These are phyloP conservation scores for Pterocles gutturalis DNA, from an alignment of 2,113 vertebrate genomes.

Conservation along the genomic window DNA sequence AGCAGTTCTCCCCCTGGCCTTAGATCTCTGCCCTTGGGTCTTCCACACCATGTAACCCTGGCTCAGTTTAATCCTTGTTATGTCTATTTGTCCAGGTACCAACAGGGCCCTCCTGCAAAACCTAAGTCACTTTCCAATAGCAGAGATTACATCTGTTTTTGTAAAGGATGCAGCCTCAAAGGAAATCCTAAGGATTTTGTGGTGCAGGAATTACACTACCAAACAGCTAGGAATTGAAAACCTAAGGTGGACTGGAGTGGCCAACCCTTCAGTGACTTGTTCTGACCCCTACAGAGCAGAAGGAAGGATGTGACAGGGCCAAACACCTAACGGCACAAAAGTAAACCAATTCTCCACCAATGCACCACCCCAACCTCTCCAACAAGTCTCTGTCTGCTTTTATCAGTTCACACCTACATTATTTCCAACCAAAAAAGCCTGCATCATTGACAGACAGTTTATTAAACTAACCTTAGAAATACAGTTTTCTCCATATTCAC, in stretches of 20 bases:
- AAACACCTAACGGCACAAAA: neutral
- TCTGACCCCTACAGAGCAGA: neutral
- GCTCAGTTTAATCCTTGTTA: neutral
- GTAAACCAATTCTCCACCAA: neutral
- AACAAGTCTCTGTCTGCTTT: neutral
- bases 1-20: neutral
- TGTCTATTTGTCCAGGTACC: neutral
- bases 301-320: neutral
- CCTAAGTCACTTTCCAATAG: neutral
- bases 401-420: neutral
- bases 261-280: neutral
- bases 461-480: neutral
- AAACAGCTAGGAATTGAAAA: neutral
- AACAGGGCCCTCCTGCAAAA: neutral
- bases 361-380: fast-evolving
- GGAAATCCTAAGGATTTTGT: neutral
- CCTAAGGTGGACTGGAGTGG: neutral
- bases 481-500: neutral
- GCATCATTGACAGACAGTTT: neutral
- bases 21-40: neutral
- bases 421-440: neutral
- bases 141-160: neutral
- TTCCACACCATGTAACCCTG: neutral
- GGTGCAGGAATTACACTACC: neutral
- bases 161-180: neutral